Conservation (phyloP, 2,888 invertebrate species). For the Laspeyria flexula region DNA sequence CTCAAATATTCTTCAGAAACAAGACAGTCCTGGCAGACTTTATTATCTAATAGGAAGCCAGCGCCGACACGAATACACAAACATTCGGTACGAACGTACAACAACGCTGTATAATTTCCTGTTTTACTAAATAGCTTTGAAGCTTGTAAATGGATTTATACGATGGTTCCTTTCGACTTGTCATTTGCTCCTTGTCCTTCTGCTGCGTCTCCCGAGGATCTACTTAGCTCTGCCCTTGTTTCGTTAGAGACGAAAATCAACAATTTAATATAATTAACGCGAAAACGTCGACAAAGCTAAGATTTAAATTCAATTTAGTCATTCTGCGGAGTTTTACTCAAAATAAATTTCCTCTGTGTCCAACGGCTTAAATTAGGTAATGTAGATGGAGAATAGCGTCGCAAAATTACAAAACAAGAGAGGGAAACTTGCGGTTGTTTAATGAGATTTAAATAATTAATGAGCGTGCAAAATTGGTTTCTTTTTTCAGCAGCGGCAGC, state of each 20-base stretch:
- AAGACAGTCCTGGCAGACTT: slow-evolving; percentile 71
- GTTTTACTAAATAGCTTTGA: slow-evolving; percentile 78
- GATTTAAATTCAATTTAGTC: slow-evolving; percentile 30
- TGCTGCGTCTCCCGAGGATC: slow-evolving; percentile 7
- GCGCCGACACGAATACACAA: slow-evolving; percentile 69
- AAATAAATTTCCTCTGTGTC: slow-evolving; percentile 50
- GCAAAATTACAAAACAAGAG: slow-evolving; percentile 73
- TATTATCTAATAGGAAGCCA: slow-evolving; percentile 82
- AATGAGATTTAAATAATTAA: slow-evolving; percentile 87
- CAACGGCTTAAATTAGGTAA: slow-evolving; percentile 69
- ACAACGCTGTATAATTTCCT: slow-evolving; percentile 80
- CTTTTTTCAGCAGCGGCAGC: slow-evolving; percentile 73
- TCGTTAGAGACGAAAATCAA: slow-evolving; percentile 5
- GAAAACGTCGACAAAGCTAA: slow-evolving; percentile 23
- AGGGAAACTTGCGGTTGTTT: slow-evolving; percentile 81
- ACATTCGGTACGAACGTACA: slow-evolving; percentile 61
- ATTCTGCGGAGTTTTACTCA: slow-evolving; percentile 29
- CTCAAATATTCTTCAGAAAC: slow-evolving; percentile 72
- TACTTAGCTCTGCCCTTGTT: slow-evolving; percentile 3
- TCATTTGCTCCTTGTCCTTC: slow-evolving; percentile 40
- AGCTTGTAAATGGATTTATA: slow-evolving; percentile 70
- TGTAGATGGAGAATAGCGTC: slow-evolving; percentile 58
- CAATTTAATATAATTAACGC: slow-evolving; percentile 17
- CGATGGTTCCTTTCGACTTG: slow-evolving; percentile 54
- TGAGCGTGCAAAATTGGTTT: slow-evolving; percentile 85